Evolutionary conservation across 2,888 invertebrate genomes (phyloP), one percentile per base, ranked within the genome.

Genomic region (Caenorhabditis panamensis): DNA sequence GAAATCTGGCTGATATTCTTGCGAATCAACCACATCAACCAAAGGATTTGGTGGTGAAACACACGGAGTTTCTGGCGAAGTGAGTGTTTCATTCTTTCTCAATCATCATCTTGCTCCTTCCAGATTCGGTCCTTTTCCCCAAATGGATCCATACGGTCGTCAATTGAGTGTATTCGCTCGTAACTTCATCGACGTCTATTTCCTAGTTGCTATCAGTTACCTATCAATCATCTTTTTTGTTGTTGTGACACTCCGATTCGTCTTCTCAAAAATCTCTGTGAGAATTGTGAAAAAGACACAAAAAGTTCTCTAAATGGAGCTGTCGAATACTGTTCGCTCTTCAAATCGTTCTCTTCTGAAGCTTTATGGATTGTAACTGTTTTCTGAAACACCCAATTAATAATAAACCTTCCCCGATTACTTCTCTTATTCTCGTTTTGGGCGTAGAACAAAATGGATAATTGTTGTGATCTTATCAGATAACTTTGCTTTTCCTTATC

Each of bases 1-100:
- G 75, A 20, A 69, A 80, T 8, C 20, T 47, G n/a, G 59, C 69
- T 5, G 61, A 71, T n/a, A 20, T 76, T 4, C 49, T 80, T 1
- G 58, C 28, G n/a, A 69, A 76, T 56, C 75, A 73, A 24, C 80
- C 80, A 16, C 47, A 68, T 41, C 56, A 69, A 47, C 77, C 77
- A 11, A 78, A 71, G 47, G 77, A 78, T 53, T 26, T 64, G 1
- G 69, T 71, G 18, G 54, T 75, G 2, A 75, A 69, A 37, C 66
- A 80, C 49, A 75, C 75, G 0, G 80, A 80, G 47, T 80, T 75
- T 47, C 61, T 80, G 11, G 80, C 69, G 3, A 44, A 56, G 67
- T 81, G 49, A 58, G 69, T 11, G 31, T 4, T 16, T n/a, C 31
- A 18, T 36, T 53, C 49, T 22, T n/a, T 28, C 24, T 28, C 6